These are phyloP conservation scores for Phrynocephalus guinanensis DNA, from an alignment of 2,797 vertebrate genomes.

Conservation along the genomic window DNA sequence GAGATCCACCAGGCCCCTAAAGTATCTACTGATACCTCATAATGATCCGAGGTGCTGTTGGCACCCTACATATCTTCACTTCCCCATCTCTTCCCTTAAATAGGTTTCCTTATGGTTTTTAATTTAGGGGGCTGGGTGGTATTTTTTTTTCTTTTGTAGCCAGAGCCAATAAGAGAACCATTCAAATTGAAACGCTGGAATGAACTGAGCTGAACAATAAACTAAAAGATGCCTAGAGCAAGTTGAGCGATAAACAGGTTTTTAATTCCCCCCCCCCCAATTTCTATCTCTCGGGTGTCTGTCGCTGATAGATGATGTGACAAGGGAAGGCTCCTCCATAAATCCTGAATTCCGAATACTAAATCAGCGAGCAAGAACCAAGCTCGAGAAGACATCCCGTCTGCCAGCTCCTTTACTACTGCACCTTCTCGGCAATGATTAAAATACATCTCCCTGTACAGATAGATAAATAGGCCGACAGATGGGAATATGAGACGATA, in stretches of 20 bases:
- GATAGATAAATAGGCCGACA: neutral
- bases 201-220: conserved; percentile 84
- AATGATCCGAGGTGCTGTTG: conserved; percentile 68
- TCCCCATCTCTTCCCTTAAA: conserved; percentile 44
- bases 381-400: conserved; percentile 32
- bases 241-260: conserved; percentile 85
- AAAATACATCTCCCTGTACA: conserved; percentile 20
- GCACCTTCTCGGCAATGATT: neutral
- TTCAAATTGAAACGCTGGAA: conserved; percentile 78
- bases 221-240: conserved; percentile 84
- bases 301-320: conserved; percentile 82
- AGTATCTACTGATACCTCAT: conserved; percentile 66
- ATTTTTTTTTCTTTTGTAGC: conserved; percentile 70
- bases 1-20: conserved; percentile 44
- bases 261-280: conserved; percentile 76
- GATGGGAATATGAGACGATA: conserved; percentile 1
- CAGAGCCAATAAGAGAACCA: conserved; percentile 74
- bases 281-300: conserved; percentile 79
- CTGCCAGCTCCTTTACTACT: conserved; percentile 40
- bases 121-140: conserved; percentile 62
- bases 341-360: conserved; percentile 81
- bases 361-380: conserved; percentile 74
- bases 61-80: conserved; percentile 65
- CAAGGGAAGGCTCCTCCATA: conserved; percentile 78
- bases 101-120: conserved; percentile 72